These are phyloP conservation scores for Thereuonema tuberculata DNA, from an alignment of 1,140 invertebrate species.

Conservation along the genomic window DNA sequence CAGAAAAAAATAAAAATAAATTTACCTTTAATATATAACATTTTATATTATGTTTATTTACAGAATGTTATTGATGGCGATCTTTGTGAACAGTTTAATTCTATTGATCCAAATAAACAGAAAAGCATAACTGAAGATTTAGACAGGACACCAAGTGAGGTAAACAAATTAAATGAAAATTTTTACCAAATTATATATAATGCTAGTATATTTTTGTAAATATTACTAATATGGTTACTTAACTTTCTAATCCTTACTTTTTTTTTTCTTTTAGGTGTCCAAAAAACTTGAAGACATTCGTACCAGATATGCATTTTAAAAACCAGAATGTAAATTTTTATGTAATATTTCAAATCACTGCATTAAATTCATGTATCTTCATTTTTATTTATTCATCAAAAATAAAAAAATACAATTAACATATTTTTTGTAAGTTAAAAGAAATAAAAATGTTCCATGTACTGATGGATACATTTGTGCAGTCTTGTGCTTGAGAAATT, in stretches of 20 bases:
- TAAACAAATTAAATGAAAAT: constrained; percentile 31
- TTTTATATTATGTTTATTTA: constrained; percentile 26
- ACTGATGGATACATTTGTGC: too few species aligned
- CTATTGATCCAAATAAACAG: constrained; percentile 83
- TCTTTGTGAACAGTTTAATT: constrained; percentile 97
- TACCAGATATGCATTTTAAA: constrained; percentile 86
- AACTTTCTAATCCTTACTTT: constrained; percentile 8
- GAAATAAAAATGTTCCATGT: too few species aligned
- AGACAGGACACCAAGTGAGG: constrained; percentile 86
- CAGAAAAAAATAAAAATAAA: neutral
- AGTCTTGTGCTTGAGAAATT: too few species aligned
- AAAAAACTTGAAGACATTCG: constrained; percentile 90
- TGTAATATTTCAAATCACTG: neutral
- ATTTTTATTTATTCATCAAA: too few species aligned
- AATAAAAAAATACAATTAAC: too few species aligned
- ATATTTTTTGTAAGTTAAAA: too few species aligned
- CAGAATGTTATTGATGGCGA: constrained; percentile 97
- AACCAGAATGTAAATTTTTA: neutral
- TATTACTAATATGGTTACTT: neutral
- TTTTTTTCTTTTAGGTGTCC: constrained; percentile 40
- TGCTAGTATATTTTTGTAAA: neutral
- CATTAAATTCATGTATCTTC: neutral
- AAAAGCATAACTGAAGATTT: constrained; percentile 88
- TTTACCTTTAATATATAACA: neutral
- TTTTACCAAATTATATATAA: neutral